Conservation (phyloP, 2,888 invertebrate genomes). For the Zaprionus bogoriensis region DNA sequence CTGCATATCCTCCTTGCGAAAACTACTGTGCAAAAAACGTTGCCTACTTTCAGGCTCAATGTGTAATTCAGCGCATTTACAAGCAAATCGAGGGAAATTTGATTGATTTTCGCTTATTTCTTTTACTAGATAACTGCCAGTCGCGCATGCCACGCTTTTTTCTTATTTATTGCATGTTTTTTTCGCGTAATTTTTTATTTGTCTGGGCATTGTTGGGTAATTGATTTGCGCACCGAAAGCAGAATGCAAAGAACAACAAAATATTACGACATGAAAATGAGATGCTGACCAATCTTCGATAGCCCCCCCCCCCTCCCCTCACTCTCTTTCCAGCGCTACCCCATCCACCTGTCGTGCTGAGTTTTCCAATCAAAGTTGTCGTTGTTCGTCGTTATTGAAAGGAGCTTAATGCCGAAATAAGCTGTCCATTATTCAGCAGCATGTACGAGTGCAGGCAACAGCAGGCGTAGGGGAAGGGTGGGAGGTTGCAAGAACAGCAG, state of each 20-base stretch:
- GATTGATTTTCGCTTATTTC: too few relatives aligned
- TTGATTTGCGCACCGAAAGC: constrained; percentile 52
- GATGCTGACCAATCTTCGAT: constrained; percentile 42
- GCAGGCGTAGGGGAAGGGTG: neutral
- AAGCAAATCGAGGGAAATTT: too few relatives aligned
- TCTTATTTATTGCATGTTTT: constrained; percentile 25
- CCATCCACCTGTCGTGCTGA: constrained; percentile 33
- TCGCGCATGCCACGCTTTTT: neutral
- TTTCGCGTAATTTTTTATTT: constrained; percentile 38
- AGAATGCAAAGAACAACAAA: constrained; percentile 45
- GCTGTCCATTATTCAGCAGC: constrained; percentile 74
- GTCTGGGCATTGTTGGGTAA: constrained; percentile 41
- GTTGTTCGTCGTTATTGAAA: constrained; percentile 69
- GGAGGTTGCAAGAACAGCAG: neutral
- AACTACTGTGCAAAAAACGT: neutral
- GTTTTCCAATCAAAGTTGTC: constrained; percentile 76
- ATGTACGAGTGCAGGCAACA: constrained; percentile 45
- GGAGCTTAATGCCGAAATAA: constrained; percentile 73
- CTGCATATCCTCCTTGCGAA: neutral
- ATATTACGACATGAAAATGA: constrained; percentile 56
- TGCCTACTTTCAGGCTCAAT: neutral
- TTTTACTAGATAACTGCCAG: neutral
- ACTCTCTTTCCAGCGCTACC: neutral
- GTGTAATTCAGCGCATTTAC: too few relatives aligned
- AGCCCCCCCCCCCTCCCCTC: neutral